Evolutionary conservation across 2,113 vertebrate species (phyloP).

Genomic region (Chionodraco myersi): DNA sequence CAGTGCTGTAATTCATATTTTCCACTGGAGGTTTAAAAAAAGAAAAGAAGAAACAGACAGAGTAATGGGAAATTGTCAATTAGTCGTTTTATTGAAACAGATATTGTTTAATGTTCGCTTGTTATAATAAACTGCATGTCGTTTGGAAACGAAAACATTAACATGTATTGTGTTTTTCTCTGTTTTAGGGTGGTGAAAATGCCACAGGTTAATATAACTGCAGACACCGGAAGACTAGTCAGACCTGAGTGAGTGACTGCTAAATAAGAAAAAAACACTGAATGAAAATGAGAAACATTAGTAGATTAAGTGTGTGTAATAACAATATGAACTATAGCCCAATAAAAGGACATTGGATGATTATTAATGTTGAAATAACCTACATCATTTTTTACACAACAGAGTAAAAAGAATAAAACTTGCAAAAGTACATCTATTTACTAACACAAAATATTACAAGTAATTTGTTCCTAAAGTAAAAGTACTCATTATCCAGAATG

Average conservation of each 20-base stretch:
- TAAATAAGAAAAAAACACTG: background rate
- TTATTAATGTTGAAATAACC: background rate
- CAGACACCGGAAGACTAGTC: background rate
- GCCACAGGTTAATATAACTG: background rate
- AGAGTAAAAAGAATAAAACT: background rate
- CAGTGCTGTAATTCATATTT: constrained; percentile 68
- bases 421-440: background rate
- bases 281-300: background rate
- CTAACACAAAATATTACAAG: background rate
- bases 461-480: background rate
- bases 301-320: background rate
- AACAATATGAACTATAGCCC: background rate
- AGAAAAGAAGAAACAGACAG: background rate
- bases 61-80: constrained; percentile 33
- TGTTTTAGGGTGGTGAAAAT: background rate
- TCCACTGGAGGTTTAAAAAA: constrained; percentile 43
- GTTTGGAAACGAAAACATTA: constrained; percentile 51
- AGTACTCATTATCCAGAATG: background rate
- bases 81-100: constrained; percentile 2
- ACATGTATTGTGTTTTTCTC: background rate
- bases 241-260: background rate
- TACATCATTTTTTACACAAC: background rate
- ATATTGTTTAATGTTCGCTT: constrained; percentile 14
- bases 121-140: constrained; percentile 45
- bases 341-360: background rate